Evolutionary conservation across 1,140 invertebrate genomes (phyloP).

Genomic region (Heliconius eleuchia): DNA sequence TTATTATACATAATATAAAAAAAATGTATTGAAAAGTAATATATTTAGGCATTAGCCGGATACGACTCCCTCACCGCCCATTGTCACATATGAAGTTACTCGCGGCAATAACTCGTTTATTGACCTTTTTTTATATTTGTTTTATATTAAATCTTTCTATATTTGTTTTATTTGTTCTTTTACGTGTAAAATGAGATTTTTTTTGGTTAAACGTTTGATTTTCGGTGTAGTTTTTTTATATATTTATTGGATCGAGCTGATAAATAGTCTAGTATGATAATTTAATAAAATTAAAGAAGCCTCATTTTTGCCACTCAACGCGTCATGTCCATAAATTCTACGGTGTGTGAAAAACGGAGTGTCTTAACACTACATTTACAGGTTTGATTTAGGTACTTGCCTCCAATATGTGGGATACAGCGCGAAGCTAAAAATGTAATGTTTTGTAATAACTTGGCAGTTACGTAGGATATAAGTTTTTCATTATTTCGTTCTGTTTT

Average conservation of each 20-base stretch:
- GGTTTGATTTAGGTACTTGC: no score
- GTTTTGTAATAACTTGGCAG: no score
- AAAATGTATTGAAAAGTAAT: not conserved
- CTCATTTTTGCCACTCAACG: not conserved
- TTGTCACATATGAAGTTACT: constrained; percentile 4
- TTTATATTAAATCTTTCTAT: not conserved
- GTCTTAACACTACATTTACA: no score
- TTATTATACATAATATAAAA: not conserved
- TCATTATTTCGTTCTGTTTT: no score
- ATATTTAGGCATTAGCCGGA: not conserved
- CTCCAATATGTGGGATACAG: no score
- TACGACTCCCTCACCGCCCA: not conserved
- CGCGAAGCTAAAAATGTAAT: no score
- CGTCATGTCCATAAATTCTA: no score
- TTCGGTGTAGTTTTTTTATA: not conserved
- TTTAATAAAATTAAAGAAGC: not conserved
- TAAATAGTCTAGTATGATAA: not conserved
- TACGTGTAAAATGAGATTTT: not conserved
- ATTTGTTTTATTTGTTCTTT: not conserved
- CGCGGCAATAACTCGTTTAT: not conserved
- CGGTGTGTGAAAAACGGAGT: no score
- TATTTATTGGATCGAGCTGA: not conserved
- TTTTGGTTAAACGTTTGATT: not conserved
- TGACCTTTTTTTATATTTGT: not conserved
- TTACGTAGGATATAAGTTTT: no score